Base-by-base conservation (phyloP, 2,888 invertebrate genomes). In the Clepsis dumicolana region DNA sequence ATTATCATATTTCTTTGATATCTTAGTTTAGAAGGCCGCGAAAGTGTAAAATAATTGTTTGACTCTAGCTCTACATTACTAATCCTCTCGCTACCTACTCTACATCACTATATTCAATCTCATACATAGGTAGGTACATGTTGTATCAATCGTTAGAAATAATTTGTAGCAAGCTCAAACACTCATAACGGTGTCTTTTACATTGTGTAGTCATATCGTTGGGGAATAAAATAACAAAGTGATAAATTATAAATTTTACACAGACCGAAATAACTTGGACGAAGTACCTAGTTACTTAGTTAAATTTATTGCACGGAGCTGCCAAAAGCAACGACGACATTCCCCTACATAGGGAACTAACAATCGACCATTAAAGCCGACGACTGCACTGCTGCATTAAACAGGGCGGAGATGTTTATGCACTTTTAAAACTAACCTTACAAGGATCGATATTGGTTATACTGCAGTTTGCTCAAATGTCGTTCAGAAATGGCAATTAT, bases 221-320 rank as follows among this genome's bases (percentile, higher is more conserved):
- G 18, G 48, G 4, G 12, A 48, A 25, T 53, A 7, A 25, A 27
- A 16, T 1, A n/a, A 29, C 16, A 27, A 53, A 25, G 8, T 38
- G 10, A 61, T 25, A 44, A 56, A 48, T 62, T 35, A 38, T 21
- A 50, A 50, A 48, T 27, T 48, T 48, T 48, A 3, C 25, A 35
- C 21, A 41, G 25, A 50, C 56, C 4, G 16, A 24, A 5, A 62
- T 35, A n/a, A 63, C 59, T 52, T 52, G 41, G 21, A 59, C 54
- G 10, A 48, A 59, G 63, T n/a, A n/a, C n/a, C 32, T 61, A n/a
- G 4, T 8, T 44, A 44, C 21, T 57, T 1, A 44, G 16, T 44
- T 18, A 16, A 63, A 64, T 68, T 67, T 63, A 68, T 68, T 38
- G 16, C n/a, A 14, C 14, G 41, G 29, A 44, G 63, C 41, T 68